Evolutionary conservation across 2,888 invertebrate genomes (phyloP).

Genomic region (Tinea semifulvella): DNA sequence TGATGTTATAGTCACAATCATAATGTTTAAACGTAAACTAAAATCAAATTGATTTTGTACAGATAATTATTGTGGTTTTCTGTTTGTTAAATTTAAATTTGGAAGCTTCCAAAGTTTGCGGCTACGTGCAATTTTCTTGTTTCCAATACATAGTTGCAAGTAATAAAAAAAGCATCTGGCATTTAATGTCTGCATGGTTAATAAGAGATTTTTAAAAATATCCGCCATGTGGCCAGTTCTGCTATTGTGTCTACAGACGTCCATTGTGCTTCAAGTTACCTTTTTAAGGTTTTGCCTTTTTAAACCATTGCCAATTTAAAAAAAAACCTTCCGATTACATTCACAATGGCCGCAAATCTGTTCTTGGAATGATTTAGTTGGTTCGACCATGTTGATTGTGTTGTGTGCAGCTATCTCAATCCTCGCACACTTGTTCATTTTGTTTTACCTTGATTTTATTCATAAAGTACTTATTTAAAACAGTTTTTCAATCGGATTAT

Average conservation of each 20-base stretch:
- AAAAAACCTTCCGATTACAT: conserved; percentile 44
- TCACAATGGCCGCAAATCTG: conserved; percentile 40
- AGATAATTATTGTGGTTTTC: too few relatives aligned
- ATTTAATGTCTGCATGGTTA: conserved; percentile 30
- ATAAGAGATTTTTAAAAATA: conserved; percentile 26
- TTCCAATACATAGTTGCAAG: too few relatives aligned
- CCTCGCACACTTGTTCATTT: conserved; percentile 3
- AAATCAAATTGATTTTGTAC: too few relatives aligned
- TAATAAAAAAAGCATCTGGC: not conserved
- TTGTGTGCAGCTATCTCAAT: conserved; percentile 9
- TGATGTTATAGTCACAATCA: too few relatives aligned
- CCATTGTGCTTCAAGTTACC: conserved; percentile 23
- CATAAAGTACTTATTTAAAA: conserved; percentile 7
- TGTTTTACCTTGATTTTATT: conserved; percentile 9
- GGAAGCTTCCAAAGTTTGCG: too few relatives aligned
- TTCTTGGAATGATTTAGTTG: conserved; percentile 31
- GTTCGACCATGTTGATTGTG: conserved; percentile 3
- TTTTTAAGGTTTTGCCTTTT: conserved; percentile 46
- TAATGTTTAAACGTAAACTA: too few relatives aligned
- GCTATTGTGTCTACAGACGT: conserved; percentile 33
- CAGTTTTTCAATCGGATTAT: not conserved
- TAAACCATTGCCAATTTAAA: conserved; percentile 38
- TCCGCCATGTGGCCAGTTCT: conserved; percentile 47
- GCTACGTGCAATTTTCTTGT: too few relatives aligned
- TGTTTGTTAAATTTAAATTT: too few relatives aligned